phyloP scores from a whole-genome alignment of 2,797 vertebrate genomes.

The Propithecus deckenii region DNA sequence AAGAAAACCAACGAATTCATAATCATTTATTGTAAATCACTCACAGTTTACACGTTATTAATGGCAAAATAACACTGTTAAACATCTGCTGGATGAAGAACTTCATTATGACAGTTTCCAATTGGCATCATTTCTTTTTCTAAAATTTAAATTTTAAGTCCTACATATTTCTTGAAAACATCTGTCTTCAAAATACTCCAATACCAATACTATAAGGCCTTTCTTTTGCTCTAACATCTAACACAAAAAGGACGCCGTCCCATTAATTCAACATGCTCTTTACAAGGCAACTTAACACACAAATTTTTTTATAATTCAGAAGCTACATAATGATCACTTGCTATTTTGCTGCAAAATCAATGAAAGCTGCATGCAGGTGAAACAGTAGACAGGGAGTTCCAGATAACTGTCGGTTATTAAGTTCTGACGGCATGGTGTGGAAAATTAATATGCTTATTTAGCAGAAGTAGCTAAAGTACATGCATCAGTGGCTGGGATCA shows the following conservation, averaged over 20 bases:
- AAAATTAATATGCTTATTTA: slow-evolving; percentile 80
- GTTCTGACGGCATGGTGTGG: slow-evolving; percentile 63
- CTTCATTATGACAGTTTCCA: slow-evolving; percentile 78
- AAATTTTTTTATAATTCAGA: slow-evolving; percentile 64
- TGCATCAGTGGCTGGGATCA: slow-evolving; percentile 67
- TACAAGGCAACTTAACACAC: slow-evolving; percentile 74
- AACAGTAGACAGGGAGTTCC: slow-evolving; percentile 72
- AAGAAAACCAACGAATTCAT: slow-evolving; percentile 53
- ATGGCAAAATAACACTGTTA: slow-evolving; percentile 83
- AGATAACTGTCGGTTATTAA: slow-evolving; percentile 73
- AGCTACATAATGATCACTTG: slow-evolving; percentile 77
- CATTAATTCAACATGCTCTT: slow-evolving; percentile 73
- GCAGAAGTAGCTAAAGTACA: slow-evolving; percentile 78
- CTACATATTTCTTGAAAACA: slow-evolving; percentile 73
- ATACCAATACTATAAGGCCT: slow-evolving; percentile 62
- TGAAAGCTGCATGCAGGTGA: slow-evolving; percentile 78
- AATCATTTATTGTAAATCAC: slow-evolving; percentile 85
- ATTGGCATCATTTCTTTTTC: slow-evolving; percentile 62
- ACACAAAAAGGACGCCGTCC: slow-evolving; percentile 61
- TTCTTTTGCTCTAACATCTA: slow-evolving; percentile 73
- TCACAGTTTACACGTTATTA: slow-evolving; percentile 77
- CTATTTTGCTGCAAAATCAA: slow-evolving; percentile 79
- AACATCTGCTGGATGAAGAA: slow-evolving; percentile 81
- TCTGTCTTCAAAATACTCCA: slow-evolving; percentile 71
- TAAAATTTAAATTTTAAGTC: slow-evolving; percentile 61